Evolutionary conservation across 92 coral and sea anemone genomes (phyloP), one percentile per base, ranked within the genome.

Genomic region (Metridium senile): DNA sequence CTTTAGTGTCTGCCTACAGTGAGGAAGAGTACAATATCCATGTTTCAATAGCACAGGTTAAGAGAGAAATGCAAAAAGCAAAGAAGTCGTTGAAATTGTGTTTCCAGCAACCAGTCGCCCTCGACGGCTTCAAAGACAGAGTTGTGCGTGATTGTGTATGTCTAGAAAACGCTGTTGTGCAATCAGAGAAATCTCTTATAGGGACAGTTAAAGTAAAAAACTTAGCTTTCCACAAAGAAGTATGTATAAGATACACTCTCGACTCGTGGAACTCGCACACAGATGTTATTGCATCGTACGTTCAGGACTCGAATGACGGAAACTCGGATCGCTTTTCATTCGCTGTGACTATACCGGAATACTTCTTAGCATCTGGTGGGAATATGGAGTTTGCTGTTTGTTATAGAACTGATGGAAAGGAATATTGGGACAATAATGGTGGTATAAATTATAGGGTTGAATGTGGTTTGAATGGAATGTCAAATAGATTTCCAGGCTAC

Each of bases 171-270:
- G 93, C 93, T 2, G 85, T 92, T 58, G 88, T 87, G 28, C 66
- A 59, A 18, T 96, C 99, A 62, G 91, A 91, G 67, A 89, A 89
- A 70, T 88, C 99, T 0, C 84, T 96, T 34, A 89, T 86, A 91
- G 99, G 99, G 33, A 96, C 99, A 47, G 57, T 96, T n/a, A 96
- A 96, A 72, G 99, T 96, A 64, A 93, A 87, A 73, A 96, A 96
- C 69, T 74, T 96, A 71, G 86, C 97, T 2, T 96, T 81, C 74
- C 93, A 96, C 20, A 96, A 96, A 75, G 62, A 69, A 25, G 88
- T 96, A 1, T 35, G 75, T 0, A 86, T 87, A 6, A 84, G 99
- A 21, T 86, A 90, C 61, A 87, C 97, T 0, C 70, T 93, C 17
- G 92, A 96, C 47, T 75, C 70, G 23, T 96, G 99, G 99, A 72